Percentiles rank a stretch among this genome's conserved stretches.
Evolutionary conservation across 2,113 vertebrate species (phyloP).

Genomic region (Neolamprologus sp.): DNA sequence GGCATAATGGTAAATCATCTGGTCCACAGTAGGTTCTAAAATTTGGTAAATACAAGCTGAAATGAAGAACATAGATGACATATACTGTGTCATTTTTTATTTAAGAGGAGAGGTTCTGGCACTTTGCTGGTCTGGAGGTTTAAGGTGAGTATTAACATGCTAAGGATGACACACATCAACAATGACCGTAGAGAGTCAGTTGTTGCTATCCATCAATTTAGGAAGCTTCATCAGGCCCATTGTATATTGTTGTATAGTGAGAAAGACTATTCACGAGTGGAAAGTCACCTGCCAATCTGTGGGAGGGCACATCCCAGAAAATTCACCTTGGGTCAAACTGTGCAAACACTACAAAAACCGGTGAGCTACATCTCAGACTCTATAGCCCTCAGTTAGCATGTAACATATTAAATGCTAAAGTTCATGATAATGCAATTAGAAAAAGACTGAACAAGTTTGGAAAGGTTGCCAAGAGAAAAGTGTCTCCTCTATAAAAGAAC

Average conservation of each 20-base stretch:
- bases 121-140: rapidly evolving
- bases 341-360: neutral
- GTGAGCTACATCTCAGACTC: neutral
- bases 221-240: neutral
- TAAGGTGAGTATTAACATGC: neutral
- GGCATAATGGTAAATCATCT: neutral
- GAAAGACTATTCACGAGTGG: neutral
- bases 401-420: neutral
- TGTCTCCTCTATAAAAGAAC: neutral
- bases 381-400: neutral
- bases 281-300: neutral
- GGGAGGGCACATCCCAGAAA: neutral
- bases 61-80: neutral
- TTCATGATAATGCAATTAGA: neutral
- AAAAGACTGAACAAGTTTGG: neutral
- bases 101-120: neutral
- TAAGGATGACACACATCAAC: neutral
- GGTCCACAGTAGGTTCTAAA: neutral
- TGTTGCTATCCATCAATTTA: neutral
- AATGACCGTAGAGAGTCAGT: rapidly evolving
- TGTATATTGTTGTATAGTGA: neutral
- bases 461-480: neutral
- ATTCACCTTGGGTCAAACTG: neutral
- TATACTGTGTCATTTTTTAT: neutral
- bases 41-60: rapidly evolving